These are phyloP conservation scores for Pyxicephalus adspersus DNA, from an alignment of 2,113 vertebrate species.

Conservation along the genomic window DNA sequence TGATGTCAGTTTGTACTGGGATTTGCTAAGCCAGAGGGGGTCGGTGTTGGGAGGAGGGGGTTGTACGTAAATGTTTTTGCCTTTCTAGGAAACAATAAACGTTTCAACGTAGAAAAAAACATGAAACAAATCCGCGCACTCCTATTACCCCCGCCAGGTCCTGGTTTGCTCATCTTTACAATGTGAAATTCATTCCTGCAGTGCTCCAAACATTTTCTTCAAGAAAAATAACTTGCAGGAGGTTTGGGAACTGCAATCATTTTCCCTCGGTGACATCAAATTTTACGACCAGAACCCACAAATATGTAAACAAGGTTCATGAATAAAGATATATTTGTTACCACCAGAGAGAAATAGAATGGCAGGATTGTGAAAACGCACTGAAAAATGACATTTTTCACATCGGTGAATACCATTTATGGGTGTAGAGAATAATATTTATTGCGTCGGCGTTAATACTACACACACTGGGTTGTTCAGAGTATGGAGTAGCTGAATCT, in stretches of 20 bases:
- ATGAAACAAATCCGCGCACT: background rate
- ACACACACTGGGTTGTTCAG: no score
- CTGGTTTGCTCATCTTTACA: background rate
- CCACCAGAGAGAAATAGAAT: background rate
- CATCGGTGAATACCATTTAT: background rate
- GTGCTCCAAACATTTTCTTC: background rate
- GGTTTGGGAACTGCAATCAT: background rate
- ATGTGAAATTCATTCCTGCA: background rate
- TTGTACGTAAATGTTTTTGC: background rate
- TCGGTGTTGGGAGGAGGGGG: no score
- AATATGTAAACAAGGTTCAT: conserved; percentile 13
- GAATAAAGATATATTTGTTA: conserved; percentile 7
- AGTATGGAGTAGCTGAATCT: no score
- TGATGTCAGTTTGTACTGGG: no score
- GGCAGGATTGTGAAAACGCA: background rate
- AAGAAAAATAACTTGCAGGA: conserved; percentile 10
- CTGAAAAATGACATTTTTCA: background rate
- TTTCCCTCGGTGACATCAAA: background rate
- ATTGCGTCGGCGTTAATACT: no score
- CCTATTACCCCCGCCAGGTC: background rate
- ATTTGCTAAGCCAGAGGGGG: no score
- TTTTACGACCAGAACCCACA: conserved; percentile 29
- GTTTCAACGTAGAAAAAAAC: background rate
- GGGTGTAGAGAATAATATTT: background rate
- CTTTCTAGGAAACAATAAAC: conserved; percentile 27